Evolutionary conservation across 2,797 vertebrate genomes (phyloP), one percentile per base, ranked within the genome.

Genomic region (Melanogrammus aeglefinus): DNA sequence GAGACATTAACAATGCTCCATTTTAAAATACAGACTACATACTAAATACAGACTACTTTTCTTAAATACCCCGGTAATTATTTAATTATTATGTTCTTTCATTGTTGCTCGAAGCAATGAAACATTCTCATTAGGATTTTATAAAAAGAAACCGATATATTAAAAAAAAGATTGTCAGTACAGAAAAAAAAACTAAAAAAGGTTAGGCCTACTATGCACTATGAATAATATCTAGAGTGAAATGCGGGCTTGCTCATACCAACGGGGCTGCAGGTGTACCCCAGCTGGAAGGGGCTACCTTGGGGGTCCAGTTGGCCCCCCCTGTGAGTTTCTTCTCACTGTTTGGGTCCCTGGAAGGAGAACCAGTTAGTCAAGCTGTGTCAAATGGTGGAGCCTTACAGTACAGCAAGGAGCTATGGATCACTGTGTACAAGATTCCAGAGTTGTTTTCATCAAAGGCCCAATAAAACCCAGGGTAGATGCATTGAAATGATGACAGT

Each of bases 301-400:
- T 94, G 1, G 98, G 98, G 84, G 95, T 97, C 98, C 98, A 99
- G 91, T 99, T 98, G 12, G 97, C 96, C 21, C 98, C 98, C 86
- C 98, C 98, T 13, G 98, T 99, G 82, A 99, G 90, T 85, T 97
- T 99, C 79, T 95, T 99, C 92, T 99, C 98, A 79, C 94, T 96
- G 94, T 96, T 94, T 84, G 97, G 95, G 81, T 99, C 97, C 90
- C 98, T 98, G 86, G 77, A 83, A 47, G 57, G 57, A 63, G 66
- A 84, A 39, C 79, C 76, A 29, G 80, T 79, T 78, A 35, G 73
- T 6, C 77, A 27, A 39, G 74, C 10, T 38, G 80, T 27, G 1
- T 81, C 29, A 75, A 36, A 36, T 24, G 29, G 36, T 51, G 47
- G 16, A 51, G 16, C 4, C 47, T 51, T 21, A 51, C 47, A 6